These are phyloP conservation scores for Hyalella azteca DNA, from an alignment of 2,888 invertebrate species.

Conservation along the genomic window DNA sequence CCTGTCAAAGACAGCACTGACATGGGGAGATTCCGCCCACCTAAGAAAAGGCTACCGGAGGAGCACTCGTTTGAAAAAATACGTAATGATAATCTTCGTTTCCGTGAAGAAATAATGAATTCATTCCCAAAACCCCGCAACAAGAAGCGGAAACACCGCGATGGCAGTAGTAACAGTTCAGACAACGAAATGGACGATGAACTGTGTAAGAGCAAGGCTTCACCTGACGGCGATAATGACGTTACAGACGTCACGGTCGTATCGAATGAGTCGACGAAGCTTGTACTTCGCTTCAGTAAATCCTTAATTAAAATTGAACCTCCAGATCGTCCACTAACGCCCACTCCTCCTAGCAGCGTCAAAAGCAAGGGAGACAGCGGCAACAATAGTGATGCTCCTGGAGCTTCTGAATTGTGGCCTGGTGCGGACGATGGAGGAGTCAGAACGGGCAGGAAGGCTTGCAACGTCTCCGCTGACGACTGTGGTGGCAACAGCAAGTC, in stretches of 20 bases:
- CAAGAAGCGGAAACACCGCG: conserved; percentile 47
- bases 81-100: conserved; percentile 53
- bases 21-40: conserved; percentile 68
- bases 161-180: conserved; percentile 39
- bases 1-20: not conserved
- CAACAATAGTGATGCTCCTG: not conserved
- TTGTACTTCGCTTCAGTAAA: conserved; percentile 39
- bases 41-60: conserved; percentile 75
- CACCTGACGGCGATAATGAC: conserved; percentile 2
- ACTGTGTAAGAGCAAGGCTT: conserved; percentile 11
- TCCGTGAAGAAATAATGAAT: conserved; percentile 55
- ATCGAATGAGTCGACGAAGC: conserved; percentile 29
- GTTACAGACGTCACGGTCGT: conserved; percentile 23
- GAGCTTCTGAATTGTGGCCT: not conserved
- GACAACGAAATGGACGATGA: conserved; percentile 40
- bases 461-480: not conserved
- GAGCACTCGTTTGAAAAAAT: conserved; percentile 53
- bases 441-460: conserved; percentile 1
- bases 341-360: not conserved
- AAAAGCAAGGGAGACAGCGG: conserved; percentile 5
- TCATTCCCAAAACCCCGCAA: conserved; percentile 51
- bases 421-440: not conserved
- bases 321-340: not conserved
- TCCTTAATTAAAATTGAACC: not conserved
- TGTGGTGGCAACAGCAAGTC: not conserved